A percentile compares a stretch with the other conserved stretches of the same genome.
Evolutionary conservation across 2,113 vertebrate species (phyloP).

Genomic region (Emydocephalus ijimae): DNA sequence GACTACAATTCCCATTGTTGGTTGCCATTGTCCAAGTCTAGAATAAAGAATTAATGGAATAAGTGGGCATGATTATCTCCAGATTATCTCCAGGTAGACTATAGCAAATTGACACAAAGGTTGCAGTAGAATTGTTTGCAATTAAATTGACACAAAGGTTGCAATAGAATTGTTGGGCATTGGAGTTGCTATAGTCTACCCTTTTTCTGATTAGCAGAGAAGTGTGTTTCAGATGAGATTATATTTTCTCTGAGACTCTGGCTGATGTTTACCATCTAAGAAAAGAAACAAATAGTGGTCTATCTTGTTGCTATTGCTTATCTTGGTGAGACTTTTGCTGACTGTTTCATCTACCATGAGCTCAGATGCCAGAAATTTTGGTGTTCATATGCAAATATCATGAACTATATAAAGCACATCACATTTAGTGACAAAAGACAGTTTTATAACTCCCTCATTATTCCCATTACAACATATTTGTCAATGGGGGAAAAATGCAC

Average conservation of each 20-base stretch:
- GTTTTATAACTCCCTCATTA: background rate
- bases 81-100: background rate
- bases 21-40: background rate
- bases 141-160: background rate
- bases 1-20: background rate
- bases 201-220: background rate
- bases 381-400: background rate
- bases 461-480: background rate
- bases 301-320: background rate
- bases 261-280: background rate
- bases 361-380: background rate
- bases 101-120: background rate
- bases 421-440: background rate
- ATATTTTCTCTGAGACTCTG: background rate
- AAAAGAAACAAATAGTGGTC: background rate
- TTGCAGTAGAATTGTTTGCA: background rate
- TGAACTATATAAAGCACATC: background rate
- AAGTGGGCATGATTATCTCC: background rate
- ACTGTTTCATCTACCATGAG: background rate
- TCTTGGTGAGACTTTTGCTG: background rate
- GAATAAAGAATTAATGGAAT: background rate
- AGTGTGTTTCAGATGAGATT: background rate
- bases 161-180: background rate
- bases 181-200: background rate
- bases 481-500: background rate